Evolutionary conservation across 2,113 vertebrate species (phyloP).

Genomic region (Plecturocebus donacophilus): DNA sequence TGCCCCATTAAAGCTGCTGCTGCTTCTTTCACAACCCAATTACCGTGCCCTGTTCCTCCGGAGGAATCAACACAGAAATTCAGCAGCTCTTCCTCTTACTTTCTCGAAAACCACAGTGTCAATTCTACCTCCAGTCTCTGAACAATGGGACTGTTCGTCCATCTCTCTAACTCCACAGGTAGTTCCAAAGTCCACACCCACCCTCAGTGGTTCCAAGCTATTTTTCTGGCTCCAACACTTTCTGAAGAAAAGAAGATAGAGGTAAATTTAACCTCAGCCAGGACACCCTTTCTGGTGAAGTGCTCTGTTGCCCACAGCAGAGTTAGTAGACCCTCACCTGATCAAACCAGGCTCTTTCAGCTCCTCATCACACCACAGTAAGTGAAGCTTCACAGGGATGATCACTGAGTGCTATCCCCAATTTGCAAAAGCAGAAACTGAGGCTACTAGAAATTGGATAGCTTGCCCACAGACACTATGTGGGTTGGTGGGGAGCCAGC

Average conservation of each 20-base stretch:
- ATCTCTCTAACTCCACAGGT: background rate
- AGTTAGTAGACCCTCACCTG: background rate
- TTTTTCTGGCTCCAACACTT: background rate
- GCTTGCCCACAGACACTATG: background rate
- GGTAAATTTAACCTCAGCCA: background rate
- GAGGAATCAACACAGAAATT: background rate
- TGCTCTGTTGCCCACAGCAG: background rate
- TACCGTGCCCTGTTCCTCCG: background rate
- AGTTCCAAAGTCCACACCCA: background rate
- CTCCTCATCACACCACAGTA: background rate
- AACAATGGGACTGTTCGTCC: background rate
- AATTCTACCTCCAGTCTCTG: background rate
- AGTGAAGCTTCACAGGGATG: background rate
- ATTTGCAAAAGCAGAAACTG: background rate
- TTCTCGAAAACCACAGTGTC: background rate
- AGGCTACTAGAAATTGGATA: background rate
- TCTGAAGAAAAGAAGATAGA: background rate
- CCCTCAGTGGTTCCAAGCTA: background rate
- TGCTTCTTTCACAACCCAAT: slow-evolving; percentile 6
- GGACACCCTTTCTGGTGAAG: background rate
- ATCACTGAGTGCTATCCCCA: background rate
- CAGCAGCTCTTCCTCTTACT: background rate
- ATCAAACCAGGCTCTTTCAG: background rate
- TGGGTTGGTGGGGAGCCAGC: background rate
- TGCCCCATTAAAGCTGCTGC: background rate